Base-by-base conservation (phyloP, 2,797 vertebrate species). In the Chelon labrosus region DNA sequence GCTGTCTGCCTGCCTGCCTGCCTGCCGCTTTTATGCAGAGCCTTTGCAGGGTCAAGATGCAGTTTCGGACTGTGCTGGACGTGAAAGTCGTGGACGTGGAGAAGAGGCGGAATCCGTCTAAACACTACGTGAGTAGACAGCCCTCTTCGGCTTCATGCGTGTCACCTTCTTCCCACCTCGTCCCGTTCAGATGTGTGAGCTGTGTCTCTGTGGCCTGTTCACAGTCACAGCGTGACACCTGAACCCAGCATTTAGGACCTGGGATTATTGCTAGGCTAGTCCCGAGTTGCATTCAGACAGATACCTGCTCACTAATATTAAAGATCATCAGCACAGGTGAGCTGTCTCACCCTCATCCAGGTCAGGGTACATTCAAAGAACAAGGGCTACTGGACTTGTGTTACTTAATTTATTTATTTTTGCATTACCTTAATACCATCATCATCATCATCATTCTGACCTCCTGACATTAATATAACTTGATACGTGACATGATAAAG, bases 31-130 rank as follows among this genome's bases (percentile, higher is more conserved):
- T 37, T 57, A 92, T 93, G 92, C 85, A 87, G 39, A 90, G 80
- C 88, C 86, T 90, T 58, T 89, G 80, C 85, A 88, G 83, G 86
- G 67, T 77, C 27, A 91, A 91, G 91, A 97, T 98, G 96, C 95
- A 96, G 82, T 94, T 96, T 79, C 95, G 94, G 61, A 95, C 94
- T 51, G 95, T 96, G 77, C 90, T 95, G 54, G 97, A 97, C 81
- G 96, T 96, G 37, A 95, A 95, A 39, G 97, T 98, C 71, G 96
- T 97, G 95, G 96, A 97, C 87, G 97, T 97, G 89, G 94, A 96
- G 94, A 98, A 98, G 92, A 95, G 97, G 73, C 93, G 97, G 85
- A 98, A 93, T 86, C 97, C 97, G 38, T 97, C 96, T 80, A 98
- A 98, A 84, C 97, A 98, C 85, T 98, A 98, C 68, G 97, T 98